Conservation (phyloP, 2,113 vertebrate species). For the Poicephalus gulielmi region DNA sequence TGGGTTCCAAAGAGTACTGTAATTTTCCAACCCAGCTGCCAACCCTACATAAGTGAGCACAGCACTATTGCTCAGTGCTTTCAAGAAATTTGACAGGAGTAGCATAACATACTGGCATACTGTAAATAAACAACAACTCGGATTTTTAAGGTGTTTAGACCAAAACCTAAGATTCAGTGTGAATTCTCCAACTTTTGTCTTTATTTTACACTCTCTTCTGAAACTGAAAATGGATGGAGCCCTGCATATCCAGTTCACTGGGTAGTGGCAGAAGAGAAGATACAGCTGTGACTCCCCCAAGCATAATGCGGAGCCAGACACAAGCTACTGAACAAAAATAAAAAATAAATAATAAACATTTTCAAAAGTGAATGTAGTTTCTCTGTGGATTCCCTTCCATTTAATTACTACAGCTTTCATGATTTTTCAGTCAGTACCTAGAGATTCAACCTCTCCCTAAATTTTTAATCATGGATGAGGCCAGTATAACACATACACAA, state of each 20-base stretch:
- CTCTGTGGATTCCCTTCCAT: background rate
- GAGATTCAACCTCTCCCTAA: background rate
- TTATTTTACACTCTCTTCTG: background rate
- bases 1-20: background rate
- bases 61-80: background rate
- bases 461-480: background rate
- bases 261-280: background rate
- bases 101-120: background rate
- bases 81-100: background rate
- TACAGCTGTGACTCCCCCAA: background rate
- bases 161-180: background rate
- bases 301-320: background rate
- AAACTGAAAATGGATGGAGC: background rate
- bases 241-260: background rate
- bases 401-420: background rate
- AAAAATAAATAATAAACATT: background rate
- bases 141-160: background rate
- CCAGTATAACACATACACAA: background rate
- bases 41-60: background rate
- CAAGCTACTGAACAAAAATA: background rate
- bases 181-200: background rate
- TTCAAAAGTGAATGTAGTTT: background rate
- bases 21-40: background rate
- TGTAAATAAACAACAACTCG: background rate
- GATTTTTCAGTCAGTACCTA: background rate